Evolutionary conservation across 2,888 invertebrate species (phyloP).

Genomic region (Camptogramma bilineatum): DNA sequence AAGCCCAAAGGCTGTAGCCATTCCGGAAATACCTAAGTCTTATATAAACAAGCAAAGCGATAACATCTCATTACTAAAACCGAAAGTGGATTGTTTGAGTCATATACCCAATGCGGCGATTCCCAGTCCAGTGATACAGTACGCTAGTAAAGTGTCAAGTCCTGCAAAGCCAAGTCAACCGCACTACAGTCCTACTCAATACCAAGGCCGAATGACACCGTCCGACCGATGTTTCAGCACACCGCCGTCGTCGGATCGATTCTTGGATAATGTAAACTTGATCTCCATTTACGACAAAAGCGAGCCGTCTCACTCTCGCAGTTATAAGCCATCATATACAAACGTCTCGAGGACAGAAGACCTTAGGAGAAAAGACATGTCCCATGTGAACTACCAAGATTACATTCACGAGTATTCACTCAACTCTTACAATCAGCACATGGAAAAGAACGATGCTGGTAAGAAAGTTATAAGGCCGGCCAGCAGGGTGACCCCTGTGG

Average conservation of each 20-base stretch:
- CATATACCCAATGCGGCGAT: conserved; percentile 32
- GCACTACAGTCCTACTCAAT: conserved; percentile 10
- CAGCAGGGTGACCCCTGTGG: conserved; percentile 47
- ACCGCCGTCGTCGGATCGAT: conserved; percentile 22
- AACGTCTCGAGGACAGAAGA: conserved; percentile 19
- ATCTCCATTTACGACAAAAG: conserved; percentile 32
- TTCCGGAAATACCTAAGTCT: conserved; percentile 58
- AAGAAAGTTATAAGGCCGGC: conserved; percentile 51
- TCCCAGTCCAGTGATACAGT: conserved; percentile 46
- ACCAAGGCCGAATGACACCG: conserved; percentile 11
- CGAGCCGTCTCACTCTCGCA: conserved; percentile 17
- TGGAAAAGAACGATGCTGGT: conserved; percentile 22
- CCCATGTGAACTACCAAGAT: conserved; percentile 47
- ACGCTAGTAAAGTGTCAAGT: conserved; percentile 36
- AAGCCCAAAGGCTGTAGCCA: conserved; percentile 49
- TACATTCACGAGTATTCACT: conserved; percentile 66
- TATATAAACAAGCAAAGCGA: conserved; percentile 57
- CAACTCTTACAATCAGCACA: conserved; percentile 19
- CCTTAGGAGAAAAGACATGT: background rate
- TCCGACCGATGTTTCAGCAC: conserved; percentile 19
- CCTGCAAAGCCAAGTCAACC: conserved; percentile 23
- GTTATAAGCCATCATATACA: conserved; percentile 9
- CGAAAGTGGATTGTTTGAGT: conserved; percentile 47
- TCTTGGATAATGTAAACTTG: conserved; percentile 27
- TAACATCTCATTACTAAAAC: conserved; percentile 47